phyloP scores from a whole-genome alignment of 2,888 invertebrate genomes.

The Liposcelis brunnea region DNA sequence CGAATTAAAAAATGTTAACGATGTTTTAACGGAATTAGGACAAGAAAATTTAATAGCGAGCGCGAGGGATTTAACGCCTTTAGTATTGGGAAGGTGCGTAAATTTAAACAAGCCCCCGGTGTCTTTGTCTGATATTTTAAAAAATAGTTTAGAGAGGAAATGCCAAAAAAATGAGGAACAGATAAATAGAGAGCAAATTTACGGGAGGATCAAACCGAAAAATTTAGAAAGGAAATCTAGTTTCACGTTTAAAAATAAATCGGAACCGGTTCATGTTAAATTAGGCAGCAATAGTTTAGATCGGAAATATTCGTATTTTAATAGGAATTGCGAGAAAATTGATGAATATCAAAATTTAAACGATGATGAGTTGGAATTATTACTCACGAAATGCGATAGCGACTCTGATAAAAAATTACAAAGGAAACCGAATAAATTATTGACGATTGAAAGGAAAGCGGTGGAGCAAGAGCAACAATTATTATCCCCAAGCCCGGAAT shows the following conservation, averaged over 20 bases:
- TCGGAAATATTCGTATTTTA: too few species aligned
- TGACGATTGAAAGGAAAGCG: too few species aligned
- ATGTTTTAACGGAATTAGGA: conserved; percentile 10
- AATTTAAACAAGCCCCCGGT: not conserved
- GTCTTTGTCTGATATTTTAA: not conserved
- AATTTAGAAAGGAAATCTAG: not conserved
- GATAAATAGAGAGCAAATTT: not conserved
- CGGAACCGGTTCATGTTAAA: not conserved
- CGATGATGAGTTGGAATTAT: not conserved
- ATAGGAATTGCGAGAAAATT: not conserved
- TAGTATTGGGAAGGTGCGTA: conserved; percentile 7
- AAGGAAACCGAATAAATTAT: not conserved
- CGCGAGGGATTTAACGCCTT: conserved; percentile 2
- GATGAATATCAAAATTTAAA: too few species aligned
- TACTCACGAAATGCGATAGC: not conserved
- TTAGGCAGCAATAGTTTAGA: not conserved
- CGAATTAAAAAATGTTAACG: conserved; percentile 21
- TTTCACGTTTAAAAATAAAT: not conserved
- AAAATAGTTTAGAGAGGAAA: conserved; percentile 3
- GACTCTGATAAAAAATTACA: too few species aligned
- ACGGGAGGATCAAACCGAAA: not conserved
- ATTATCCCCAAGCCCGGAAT: too few species aligned
- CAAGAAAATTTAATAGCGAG: conserved; percentile 1
- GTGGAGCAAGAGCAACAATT: too few species aligned
- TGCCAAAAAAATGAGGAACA: not conserved